phyloP scores from a whole-genome alignment of 1,140 invertebrate species.

The Psilanteris sp. region DNA sequence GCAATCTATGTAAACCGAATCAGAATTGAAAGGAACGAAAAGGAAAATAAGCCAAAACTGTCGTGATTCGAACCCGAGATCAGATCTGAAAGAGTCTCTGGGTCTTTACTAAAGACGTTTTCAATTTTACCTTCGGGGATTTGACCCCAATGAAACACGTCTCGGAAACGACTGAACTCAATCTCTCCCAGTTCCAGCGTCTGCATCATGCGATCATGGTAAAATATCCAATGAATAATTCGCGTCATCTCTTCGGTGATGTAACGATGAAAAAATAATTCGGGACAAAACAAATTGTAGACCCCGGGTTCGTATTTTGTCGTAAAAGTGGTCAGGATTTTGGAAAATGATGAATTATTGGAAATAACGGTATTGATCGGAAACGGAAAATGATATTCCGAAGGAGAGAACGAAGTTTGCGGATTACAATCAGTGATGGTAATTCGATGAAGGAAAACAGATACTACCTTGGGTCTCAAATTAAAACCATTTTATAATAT shows the following conservation, averaged over 20 bases:
- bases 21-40: slow-evolving; percentile 33
- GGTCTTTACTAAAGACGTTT: slow-evolving; percentile 36
- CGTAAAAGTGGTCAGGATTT: no score
- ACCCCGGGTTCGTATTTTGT: no score
- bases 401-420: no score
- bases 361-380: no score
- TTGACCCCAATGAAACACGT: background rate
- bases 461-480: slow-evolving; percentile 57
- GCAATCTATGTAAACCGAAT: slow-evolving; percentile 45
- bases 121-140: slow-evolving; percentile 35
- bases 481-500: slow-evolving; percentile 64
- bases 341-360: no score
- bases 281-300: no score
- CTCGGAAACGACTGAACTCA: slow-evolving; percentile 3
- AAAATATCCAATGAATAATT: slow-evolving; percentile 34
- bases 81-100: slow-evolving; percentile 16
- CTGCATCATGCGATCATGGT: background rate
- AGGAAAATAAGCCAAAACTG: slow-evolving; percentile 48
- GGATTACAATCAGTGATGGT: background rate
- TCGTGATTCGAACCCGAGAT: slow-evolving; percentile 38
- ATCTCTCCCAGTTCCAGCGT: slow-evolving; percentile 11
- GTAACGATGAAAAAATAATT: slow-evolving; percentile 23
- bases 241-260: background rate
- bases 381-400: no score
- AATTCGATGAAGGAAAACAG: background rate